These are phyloP conservation scores for Cryptotis parvus DNA, from an alignment of 2,113 vertebrate genomes.

Conservation along the genomic window DNA sequence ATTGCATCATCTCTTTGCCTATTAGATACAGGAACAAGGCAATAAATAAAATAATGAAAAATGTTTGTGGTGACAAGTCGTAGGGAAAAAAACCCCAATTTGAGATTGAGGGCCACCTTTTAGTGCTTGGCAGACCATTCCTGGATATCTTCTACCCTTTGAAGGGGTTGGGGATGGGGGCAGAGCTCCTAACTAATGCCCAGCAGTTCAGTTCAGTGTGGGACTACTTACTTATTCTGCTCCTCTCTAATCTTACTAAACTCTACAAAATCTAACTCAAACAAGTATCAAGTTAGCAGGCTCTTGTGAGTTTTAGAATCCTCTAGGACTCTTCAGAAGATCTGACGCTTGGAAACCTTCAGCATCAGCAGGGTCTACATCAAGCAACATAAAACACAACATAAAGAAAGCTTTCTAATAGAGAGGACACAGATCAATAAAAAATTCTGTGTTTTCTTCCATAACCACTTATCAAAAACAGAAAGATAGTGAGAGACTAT, in stretches of 20 bases:
- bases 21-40: neutral
- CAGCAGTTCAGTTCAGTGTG: neutral
- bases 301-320: neutral
- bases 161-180: neutral
- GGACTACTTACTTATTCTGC: neutral
- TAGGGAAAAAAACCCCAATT: neutral
- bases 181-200: neutral
- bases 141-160: neutral
- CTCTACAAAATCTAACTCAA: neutral
- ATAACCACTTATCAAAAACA: neutral
- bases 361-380: neutral
- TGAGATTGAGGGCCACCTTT: neutral
- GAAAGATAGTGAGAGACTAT: neutral
- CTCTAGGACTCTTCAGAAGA: neutral
- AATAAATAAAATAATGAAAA: neutral
- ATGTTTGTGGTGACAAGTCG: neutral
- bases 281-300: neutral
- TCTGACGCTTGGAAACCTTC: neutral
- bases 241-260: conserved; percentile 1
- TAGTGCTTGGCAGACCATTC: neutral
- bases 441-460: neutral
- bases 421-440: neutral
- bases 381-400: neutral
- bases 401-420: neutral
- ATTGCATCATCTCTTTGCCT: neutral